Evolutionary conservation across 2,888 invertebrate species (phyloP), one percentile per base, ranked within the genome.

Genomic region (Ephialtes manifestator): DNA sequence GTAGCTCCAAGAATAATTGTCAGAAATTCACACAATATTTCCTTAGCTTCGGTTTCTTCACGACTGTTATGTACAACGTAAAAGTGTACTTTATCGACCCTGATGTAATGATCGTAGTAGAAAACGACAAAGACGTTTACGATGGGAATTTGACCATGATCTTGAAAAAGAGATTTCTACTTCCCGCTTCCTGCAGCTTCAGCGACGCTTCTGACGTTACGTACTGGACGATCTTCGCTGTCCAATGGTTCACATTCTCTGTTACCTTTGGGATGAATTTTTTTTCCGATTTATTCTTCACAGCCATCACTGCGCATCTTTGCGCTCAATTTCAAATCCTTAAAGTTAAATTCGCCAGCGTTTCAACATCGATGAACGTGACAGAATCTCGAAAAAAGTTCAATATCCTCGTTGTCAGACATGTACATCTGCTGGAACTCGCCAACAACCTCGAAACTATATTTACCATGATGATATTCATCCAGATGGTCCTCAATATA

Each of bases 291-390:
- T 46, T 80, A 15, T 76, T 88, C n/a, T 71, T 89, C 28, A 78
- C 86, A 18, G 65, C 75, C 11, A 74, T 82, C 8, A 43, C 86
- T 1, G 83, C 83, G 28, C 87, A 89, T 68, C 28, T 89, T 13
- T 86, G 87, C 28, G 87, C 87, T 24, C 88, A 88, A 60, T 79
- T 88, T 43, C 80, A 86, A 63, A 80, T 86, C 5, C 83, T 88
- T 1, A 82, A 87, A 58, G 63, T 68, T 28, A 75, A 86, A n/a
- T 84, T 87, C 53, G 65, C 86, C 13, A 75, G 70, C 10, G 58
- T 83, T 4, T 46, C 39, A 11, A 11, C 28, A 39, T 0, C 24
- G 0, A 10, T 11, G 1, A 46, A 20, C 18, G 53, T 55, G n/a
- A 58, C 18, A 0, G 18, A 20, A 46, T 2, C 10, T 8, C 8